Evolutionary conservation across 2,797 vertebrate genomes (phyloP).

Genomic region (Cyclopterus lumpus): DNA sequence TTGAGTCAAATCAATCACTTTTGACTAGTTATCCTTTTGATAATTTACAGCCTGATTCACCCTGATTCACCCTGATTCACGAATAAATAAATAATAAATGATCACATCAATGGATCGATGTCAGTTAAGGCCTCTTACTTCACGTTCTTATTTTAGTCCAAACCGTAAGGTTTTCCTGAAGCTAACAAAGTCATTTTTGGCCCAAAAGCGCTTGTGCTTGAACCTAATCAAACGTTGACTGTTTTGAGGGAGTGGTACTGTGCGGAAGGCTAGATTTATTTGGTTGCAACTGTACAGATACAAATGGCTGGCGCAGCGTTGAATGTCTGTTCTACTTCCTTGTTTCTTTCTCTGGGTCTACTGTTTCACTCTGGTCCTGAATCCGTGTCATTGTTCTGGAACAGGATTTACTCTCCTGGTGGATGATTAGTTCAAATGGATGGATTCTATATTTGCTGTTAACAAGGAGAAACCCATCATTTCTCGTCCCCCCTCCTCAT

Average conservation of each 20-base stretch:
- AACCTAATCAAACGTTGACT: too few species aligned
- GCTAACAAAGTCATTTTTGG: too few species aligned
- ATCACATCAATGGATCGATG: too few species aligned
- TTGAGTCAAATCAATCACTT: constrained; percentile 42
- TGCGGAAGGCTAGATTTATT: not conserved
- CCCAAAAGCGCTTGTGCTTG: too few species aligned
- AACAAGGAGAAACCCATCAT: constrained; percentile 66
- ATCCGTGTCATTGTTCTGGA: constrained; percentile 49
- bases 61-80: too few species aligned
- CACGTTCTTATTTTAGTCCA: not conserved
- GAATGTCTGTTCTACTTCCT: not conserved
- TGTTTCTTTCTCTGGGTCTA: not conserved
- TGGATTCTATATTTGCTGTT: constrained; percentile 69
- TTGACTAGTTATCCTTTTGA: not conserved
- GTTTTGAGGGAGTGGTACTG: not conserved
- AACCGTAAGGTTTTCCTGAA: not conserved
- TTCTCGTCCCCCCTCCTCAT: constrained; percentile 52
- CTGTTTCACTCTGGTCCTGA: constrained; percentile 17
- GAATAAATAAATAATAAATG: too few species aligned
- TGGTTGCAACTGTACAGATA: not conserved
- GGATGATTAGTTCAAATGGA: constrained; percentile 63
- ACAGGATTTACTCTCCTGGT: constrained; percentile 50
- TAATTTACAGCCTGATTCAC: not conserved
- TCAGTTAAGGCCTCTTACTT: too few species aligned
- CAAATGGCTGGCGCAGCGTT: not conserved